Percentiles rank a stretch among this genome's conserved stretches.
Conservation (phyloP, 1,140 invertebrate genomes). For the Drosophila subobscura region DNA sequence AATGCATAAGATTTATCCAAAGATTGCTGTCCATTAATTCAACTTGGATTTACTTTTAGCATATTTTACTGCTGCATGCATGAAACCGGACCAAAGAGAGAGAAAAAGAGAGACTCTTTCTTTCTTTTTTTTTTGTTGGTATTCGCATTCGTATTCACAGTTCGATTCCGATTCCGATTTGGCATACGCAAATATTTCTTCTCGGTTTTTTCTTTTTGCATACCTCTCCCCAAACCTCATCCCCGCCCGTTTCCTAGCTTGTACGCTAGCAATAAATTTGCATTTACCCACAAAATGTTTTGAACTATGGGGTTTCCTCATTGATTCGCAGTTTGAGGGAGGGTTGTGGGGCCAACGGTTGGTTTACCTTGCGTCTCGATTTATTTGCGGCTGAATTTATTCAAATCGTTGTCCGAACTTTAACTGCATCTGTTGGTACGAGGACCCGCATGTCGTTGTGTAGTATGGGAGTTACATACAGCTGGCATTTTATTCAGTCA, state of each 20-base stretch:
- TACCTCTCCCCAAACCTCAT: background rate
- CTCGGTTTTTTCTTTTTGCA: constrained; percentile 27
- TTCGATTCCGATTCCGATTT: constrained; percentile 61
- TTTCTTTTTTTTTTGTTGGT: background rate
- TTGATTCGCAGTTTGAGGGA: constrained; percentile 1
- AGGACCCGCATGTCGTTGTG: no score
- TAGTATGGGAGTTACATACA: constrained; percentile 12
- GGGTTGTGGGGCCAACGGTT: constrained; percentile 2
- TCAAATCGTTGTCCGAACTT: constrained; percentile 52
- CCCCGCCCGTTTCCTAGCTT: background rate
- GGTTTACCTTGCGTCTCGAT: constrained; percentile 70
- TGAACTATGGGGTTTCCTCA: constrained; percentile 66
- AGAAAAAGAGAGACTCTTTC: constrained; percentile 23
- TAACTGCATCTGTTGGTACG: no score
- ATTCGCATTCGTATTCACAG: constrained; percentile 21
- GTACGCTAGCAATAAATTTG: constrained; percentile 70
- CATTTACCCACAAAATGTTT: constrained; percentile 80
- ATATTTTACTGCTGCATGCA: constrained; percentile 78
- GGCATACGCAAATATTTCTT: constrained; percentile 59
- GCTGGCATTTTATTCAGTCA: constrained; percentile 45
- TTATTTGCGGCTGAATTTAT: constrained; percentile 74
- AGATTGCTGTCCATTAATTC: constrained; percentile 82
- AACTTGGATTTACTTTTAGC: constrained; percentile 82
- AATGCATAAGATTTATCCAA: constrained; percentile 81
- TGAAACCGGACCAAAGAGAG: constrained; percentile 21